Percentiles rank a stretch among this genome's conserved stretches.
Conservation (phyloP, 2,113 vertebrate genomes). For the Scytalopus superciliaris region DNA sequence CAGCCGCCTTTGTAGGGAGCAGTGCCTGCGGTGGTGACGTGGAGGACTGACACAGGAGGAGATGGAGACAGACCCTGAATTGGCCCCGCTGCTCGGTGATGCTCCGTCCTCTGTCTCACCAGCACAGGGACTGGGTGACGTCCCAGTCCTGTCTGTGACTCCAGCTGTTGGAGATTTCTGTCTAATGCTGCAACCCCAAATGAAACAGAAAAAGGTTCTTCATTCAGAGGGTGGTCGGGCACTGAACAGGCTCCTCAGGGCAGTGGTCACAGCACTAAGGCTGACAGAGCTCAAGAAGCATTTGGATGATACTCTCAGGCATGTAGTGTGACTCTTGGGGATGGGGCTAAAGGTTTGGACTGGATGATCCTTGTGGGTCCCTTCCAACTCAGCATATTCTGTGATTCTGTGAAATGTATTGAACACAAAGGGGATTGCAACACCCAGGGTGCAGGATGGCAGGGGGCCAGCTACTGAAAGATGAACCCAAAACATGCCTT, state of each 20-base stretch:
- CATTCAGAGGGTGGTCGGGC: not conserved
- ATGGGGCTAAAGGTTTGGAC: not conserved
- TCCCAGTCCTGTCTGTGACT: fast-evolving
- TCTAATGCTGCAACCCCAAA: fast-evolving
- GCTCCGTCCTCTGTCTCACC: not conserved
- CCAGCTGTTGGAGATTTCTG: not conserved
- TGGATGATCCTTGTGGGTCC: not conserved
- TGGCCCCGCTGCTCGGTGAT: not conserved
- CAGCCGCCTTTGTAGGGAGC: not conserved
- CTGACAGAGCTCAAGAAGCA: not conserved
- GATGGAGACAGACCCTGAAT: not conserved
- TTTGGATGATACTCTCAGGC: not conserved
- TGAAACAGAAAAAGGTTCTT: not conserved
- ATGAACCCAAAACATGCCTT: not conserved
- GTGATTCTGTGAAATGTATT: not conserved
- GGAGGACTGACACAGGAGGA: fast-evolving
- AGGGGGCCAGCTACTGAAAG: too few relatives aligned
- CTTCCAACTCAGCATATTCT: not conserved
- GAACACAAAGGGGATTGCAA: fast-evolving
- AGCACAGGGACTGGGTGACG: fast-evolving
- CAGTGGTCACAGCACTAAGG: not conserved
- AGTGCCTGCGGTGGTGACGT: fast-evolving
- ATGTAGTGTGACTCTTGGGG: not conserved
- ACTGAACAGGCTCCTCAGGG: not conserved
- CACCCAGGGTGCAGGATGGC: not conserved